Evolutionary conservation across 1,140 invertebrate species (phyloP).

Genomic region (Argopecten irradians): DNA sequence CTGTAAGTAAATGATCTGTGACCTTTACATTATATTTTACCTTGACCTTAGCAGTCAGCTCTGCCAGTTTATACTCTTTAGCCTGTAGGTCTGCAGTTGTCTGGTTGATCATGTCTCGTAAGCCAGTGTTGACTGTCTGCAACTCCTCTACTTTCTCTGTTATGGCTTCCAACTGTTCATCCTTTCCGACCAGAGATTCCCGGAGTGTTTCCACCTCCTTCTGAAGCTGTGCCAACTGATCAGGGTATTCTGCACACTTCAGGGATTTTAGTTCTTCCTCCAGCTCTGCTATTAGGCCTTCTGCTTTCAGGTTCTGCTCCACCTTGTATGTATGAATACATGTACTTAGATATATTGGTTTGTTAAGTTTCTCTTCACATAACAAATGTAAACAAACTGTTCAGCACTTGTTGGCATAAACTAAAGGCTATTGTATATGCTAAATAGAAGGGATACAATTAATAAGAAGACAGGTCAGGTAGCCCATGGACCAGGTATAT

Average conservation of each 20-base stretch:
- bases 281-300: conserved; percentile 27
- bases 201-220: conserved; percentile 24
- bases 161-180: conserved; percentile 39
- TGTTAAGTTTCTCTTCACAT: no score
- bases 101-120: conserved; percentile 55
- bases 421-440: no score
- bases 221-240: background rate
- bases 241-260: background rate
- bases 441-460: no score
- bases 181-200: conserved; percentile 29
- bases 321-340: no score
- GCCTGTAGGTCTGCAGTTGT: conserved; percentile 45
- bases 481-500: no score
- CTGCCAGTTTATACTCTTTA: conserved; percentile 31
- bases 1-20: background rate
- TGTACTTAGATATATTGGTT: no score
- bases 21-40: background rate
- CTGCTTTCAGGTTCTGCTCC: conserved; percentile 32
- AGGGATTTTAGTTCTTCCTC: conserved; percentile 25
- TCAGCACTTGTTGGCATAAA: no score
- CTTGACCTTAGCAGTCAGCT: background rate
- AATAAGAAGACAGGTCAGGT: no score
- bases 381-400: no score
- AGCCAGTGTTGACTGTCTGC: conserved; percentile 45
- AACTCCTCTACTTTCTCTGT: conserved; percentile 48